Conservation (phyloP, 2,113 vertebrate genomes). For the Zosterops japonicus region DNA sequence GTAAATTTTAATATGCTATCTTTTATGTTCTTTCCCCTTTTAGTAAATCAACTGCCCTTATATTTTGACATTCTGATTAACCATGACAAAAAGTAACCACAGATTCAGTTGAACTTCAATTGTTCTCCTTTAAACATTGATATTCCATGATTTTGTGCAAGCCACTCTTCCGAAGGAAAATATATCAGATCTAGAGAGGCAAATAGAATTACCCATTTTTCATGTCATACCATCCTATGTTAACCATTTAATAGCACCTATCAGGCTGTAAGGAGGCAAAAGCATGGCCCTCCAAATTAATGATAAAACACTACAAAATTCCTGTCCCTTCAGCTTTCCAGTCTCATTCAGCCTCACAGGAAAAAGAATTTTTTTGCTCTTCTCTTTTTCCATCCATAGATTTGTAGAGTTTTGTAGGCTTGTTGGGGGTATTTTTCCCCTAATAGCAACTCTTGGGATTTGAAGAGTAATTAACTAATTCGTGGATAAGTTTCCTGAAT, state of each 20-base stretch:
- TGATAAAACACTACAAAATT: not conserved
- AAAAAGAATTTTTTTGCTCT: not conserved
- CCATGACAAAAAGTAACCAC: not conserved
- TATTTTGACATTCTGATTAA: not conserved
- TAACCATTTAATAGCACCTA: not conserved
- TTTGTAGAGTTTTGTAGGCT: not conserved
- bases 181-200: not conserved
- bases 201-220: not conserved
- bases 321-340: not conserved
- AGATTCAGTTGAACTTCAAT: not conserved
- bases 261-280: not conserved
- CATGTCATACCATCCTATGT: not conserved
- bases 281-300: not conserved
- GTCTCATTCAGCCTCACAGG: not conserved
- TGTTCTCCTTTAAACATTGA: not conserved
- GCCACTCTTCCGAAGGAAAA: not conserved
- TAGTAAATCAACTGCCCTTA: not conserved
- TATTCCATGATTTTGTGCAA: not conserved
- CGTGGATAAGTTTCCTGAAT: not conserved
- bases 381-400: not conserved
- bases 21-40: not conserved
- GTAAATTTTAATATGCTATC: not conserved
- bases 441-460: not conserved
- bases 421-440: not conserved
- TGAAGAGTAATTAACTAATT: not conserved